Evolutionary conservation across 2,797 vertebrate species (phyloP), one percentile per base, ranked within the genome.

Genomic region (Pantherophis vulpinus): DNA sequence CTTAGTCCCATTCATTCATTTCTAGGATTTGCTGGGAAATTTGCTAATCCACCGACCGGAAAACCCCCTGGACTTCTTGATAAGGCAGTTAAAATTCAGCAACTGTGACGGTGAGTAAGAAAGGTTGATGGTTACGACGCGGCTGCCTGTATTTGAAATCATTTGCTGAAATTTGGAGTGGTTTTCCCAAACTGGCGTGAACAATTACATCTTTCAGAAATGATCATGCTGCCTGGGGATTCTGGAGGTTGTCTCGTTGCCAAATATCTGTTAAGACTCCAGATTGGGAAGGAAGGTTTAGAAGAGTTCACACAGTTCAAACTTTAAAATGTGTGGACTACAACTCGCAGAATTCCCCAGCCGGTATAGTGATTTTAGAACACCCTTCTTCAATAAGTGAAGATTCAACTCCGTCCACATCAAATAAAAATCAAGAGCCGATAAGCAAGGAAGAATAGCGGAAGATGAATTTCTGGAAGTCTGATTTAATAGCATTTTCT

Each of bases 1-100:
- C 92, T 94, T 92, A 92, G 60, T 91, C n/a, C 16, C 3, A 1
- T 70, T 93, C 79, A 47, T 96, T 95, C 95, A 58, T 96, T 96
- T 96, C 56, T 95, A 98, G 98, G 97, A 88, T 91, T 97, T 98
- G 97, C 95, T 98, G 95, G 96, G 98, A 94, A 97, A 97, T 58
- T 97, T 99, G 88, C 94, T 99, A 88, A 97, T 98, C 74, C 97
- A 98, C 92, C 98, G 97, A 94, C 99, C 99, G 0, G 94, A 97
- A 1, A 98, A 99, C 86, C 98, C 98, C 0, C 96, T 99, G 93
- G 92, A 96, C 32, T 98, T 98, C 96, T 97, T 99, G 97, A 98
- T 99, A 61, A 32, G 94, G 1, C 96, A 98, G 91, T 97, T 99
- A 94, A 97, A 97, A 94, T 97, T 95, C 16, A 97, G 97, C 97